phyloP scores from a whole-genome alignment of 2,888 invertebrate species.

The Azorinus chamasolen region DNA sequence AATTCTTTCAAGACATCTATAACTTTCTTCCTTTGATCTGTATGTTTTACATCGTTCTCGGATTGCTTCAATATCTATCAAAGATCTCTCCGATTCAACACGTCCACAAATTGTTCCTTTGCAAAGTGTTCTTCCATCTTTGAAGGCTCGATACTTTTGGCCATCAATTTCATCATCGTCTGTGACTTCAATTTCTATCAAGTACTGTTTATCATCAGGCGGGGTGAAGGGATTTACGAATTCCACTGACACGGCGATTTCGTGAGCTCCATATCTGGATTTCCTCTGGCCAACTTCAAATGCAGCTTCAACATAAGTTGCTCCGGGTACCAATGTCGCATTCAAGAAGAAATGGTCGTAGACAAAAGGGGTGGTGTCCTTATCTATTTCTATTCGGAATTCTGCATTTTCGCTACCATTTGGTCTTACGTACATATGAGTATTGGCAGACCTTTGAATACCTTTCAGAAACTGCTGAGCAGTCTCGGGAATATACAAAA shows the following conservation, averaged over 20 bases:
- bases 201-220: not conserved
- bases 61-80: constrained; percentile 39
- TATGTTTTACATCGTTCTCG: constrained; percentile 29
- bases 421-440: constrained; percentile 29
- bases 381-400: constrained; percentile 2
- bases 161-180: constrained; percentile 10
- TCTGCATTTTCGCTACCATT: not conserved
- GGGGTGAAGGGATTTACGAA: constrained; percentile 5
- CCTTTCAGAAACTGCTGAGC: constrained; percentile 33
- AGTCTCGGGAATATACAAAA: constrained; percentile 47
- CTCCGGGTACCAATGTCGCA: constrained; percentile 11
- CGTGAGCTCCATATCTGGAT: not conserved
- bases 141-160: constrained; percentile 11
- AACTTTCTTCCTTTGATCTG: constrained; percentile 36
- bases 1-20: constrained; percentile 33
- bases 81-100: not conserved
- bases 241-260: not conserved
- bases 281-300: not conserved
- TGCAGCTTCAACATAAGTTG: constrained; percentile 15
- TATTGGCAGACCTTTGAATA: not conserved
- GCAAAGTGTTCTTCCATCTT: constrained; percentile 20
- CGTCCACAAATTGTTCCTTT: constrained; percentile 9
- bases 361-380: constrained; percentile 8
- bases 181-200: constrained; percentile 3
- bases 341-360: constrained; percentile 17